These are phyloP conservation scores for Harpagoxenus sublaevis DNA, from an alignment of 2,888 invertebrate genomes.

Conservation along the genomic window DNA sequence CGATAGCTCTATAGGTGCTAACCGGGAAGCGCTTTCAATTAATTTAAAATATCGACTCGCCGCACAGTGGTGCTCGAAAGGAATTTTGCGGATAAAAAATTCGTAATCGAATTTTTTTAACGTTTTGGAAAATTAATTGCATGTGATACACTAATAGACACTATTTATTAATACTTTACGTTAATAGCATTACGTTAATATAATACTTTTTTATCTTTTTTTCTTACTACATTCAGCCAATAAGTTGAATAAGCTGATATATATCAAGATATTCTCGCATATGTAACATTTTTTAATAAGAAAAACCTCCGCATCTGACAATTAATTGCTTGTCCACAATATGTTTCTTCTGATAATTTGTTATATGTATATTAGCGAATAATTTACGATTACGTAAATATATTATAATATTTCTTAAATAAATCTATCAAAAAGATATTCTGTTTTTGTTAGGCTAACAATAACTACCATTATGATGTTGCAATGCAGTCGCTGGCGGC, in stretches of 20 bases:
- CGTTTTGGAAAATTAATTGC: neutral
- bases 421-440: neutral
- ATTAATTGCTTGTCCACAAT: neutral
- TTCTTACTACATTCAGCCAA: neutral
- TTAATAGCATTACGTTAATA: neutral
- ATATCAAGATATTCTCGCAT: neutral
- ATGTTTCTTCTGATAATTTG: neutral
- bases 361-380: neutral
- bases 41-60: slow-evolving; percentile 52
- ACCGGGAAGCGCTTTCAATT: slow-evolving; percentile 43
- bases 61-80: slow-evolving; percentile 22
- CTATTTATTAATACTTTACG: neutral
- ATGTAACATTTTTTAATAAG: neutral
- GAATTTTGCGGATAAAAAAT: slow-evolving; percentile 27
- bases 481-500: slow-evolving; percentile 13
- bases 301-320: neutral
- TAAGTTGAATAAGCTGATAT: neutral
- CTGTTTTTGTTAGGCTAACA: neutral
- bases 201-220: neutral
- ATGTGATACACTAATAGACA: neutral
- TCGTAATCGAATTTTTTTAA: slow-evolving; percentile 36
- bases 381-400: slow-evolving; percentile 1
- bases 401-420: neutral
- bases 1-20: slow-evolving; percentile 30
- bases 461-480: neutral